Base-by-base conservation (phyloP, 2,888 invertebrate genomes). In the Archaeoteleia sp. region DNA sequence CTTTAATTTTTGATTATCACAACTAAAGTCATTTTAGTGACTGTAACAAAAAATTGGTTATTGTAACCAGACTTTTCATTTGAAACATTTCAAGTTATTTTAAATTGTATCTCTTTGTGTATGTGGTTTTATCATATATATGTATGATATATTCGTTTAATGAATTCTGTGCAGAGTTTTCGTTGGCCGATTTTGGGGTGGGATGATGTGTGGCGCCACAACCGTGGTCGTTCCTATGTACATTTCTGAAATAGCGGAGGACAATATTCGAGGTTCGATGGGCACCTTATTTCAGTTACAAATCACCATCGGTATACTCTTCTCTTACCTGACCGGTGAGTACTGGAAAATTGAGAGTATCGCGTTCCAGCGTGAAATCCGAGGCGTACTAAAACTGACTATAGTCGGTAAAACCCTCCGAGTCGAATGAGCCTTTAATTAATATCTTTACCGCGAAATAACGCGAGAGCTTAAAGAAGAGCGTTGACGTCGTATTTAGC, bases 161-260 rank as follows among this genome's bases (percentile, higher is more conserved):
- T 32, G 32, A 32, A 32, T 10, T 32, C n/a, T 29, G n/a, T 39
- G 13, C 53, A 72, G 75, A 61, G 86, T 88, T 60, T 90, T 88
- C 83, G 87, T 86, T 9, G 90, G 88, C 42, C 87, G 88, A 58
- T 88, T 88, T 75, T 84, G 87, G 51, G 89, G 88, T 83, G 93
- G 93, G 30, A 77, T 91, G 0, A 89, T 89, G 0, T 89, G 90
- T 0, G 93, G 93, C 0, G 90, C 91, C 77, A 86, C 91, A 14
- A 91, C 91, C 85, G 90, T 91, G 0, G 89, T 91, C 1, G 89
- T 91, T 1, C 94, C 95, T 0, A 92, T 95, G 89, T 96, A 95
- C 86, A 90, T 95, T 54, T 93, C 93, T 48, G 96, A 96, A 86
- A 92, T 95, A 40, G 89, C 94, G 6, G 91, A 93, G 66, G 88